Evolutionary conservation across 2,113 vertebrate genomes (phyloP).

Genomic region (Sterna hirundo): DNA sequence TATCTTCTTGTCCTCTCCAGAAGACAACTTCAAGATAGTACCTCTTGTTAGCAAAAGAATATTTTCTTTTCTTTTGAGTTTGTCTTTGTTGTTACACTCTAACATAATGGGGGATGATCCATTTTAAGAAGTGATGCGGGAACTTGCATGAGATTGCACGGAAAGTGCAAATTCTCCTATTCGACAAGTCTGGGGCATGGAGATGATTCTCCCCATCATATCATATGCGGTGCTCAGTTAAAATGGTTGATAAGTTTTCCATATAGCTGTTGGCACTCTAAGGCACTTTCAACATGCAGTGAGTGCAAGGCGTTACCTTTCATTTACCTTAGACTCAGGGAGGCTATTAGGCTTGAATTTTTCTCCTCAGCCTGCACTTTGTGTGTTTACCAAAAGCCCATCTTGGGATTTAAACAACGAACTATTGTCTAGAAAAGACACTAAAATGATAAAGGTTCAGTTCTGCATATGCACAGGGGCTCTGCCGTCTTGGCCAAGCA

Average conservation of each 20-base stretch:
- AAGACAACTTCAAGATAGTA: neutral
- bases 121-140: neutral
- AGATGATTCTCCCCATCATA: neutral
- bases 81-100: neutral
- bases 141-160: neutral
- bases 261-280: neutral
- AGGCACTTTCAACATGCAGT: neutral
- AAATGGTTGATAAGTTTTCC: neutral
- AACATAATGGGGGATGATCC: neutral
- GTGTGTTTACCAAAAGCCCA: neutral
- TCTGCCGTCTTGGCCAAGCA: accelerated
- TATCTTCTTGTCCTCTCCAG: neutral
- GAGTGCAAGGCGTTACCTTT: neutral
- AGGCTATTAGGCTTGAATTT: neutral
- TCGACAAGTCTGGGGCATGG: neutral
- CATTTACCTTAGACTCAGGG: neutral
- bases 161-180: neutral
- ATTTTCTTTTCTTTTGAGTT: neutral
- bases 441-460: neutral
- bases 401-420: neutral
- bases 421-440: neutral
- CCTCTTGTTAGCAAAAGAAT: neutral
- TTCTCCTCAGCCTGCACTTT: neutral
- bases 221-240: neutral
- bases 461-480: neutral